Evolutionary conservation across 2,797 vertebrate species (phyloP).

Genomic region (Taenioides sp.): DNA sequence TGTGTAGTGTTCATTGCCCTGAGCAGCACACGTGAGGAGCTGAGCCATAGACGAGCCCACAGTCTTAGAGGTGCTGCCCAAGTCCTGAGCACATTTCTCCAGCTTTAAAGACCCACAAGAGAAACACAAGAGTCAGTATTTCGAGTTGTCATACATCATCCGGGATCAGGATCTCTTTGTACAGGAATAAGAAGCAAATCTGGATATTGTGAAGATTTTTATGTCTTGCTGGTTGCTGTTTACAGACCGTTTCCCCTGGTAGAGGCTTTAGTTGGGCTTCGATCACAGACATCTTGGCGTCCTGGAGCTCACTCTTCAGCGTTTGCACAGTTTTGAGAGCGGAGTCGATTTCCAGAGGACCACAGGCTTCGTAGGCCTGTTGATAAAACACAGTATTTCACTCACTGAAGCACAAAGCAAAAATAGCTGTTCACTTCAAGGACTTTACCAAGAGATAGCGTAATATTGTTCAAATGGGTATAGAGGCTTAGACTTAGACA

Average conservation of each 20-base stretch:
- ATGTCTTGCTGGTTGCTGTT: background rate
- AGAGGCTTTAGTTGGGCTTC: conserved; percentile 93
- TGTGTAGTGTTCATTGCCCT: conserved; percentile 98
- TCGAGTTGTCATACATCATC: background rate
- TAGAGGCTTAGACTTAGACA: background rate
- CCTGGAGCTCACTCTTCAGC: conserved; percentile 92
- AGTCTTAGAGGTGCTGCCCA: conserved; percentile 96
- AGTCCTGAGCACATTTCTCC: conserved; percentile 97
- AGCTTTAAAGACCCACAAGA: conserved; percentile 74
- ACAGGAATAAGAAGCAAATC: background rate
- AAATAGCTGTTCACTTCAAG: background rate
- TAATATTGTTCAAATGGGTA: background rate
- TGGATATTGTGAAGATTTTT: background rate
- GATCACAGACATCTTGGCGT: conserved; percentile 94
- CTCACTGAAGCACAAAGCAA: background rate
- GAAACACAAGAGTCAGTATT: background rate
- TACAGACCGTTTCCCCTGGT: conserved; percentile 92
- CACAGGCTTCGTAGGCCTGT: conserved; percentile 96
- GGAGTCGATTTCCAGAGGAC: conserved; percentile 97
- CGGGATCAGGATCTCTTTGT: background rate
- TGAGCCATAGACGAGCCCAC: conserved; percentile 99
- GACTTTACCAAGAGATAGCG: background rate
- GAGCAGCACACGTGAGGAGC: conserved; percentile 93
- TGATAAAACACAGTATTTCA: conserved; percentile 15
- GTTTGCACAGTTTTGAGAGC: conserved; percentile 93